A percentile compares a stretch with the other conserved stretches of the same genome.
These are phyloP conservation scores for Melanaphis sacchari DNA, from an alignment of 1,140 invertebrate species.

Conservation along the genomic window DNA sequence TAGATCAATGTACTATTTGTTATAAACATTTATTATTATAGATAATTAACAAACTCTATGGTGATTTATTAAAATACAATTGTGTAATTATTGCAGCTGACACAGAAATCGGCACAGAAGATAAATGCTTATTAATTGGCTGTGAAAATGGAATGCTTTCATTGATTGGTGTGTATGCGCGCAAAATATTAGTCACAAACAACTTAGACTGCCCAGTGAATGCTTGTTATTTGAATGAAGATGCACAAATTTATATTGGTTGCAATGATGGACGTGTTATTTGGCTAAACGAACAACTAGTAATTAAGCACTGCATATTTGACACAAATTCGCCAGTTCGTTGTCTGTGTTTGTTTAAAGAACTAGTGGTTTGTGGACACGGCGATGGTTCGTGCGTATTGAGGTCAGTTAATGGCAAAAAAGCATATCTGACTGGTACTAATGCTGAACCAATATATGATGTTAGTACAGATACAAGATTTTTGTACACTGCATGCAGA, in stretches of 20 bases:
- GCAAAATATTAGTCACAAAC: conserved; percentile 65
- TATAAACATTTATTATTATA: no score
- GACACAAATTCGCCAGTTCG: conserved; percentile 63
- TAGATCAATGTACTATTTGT: no score
- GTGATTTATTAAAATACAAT: not conserved
- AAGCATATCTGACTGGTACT: conserved; percentile 71
- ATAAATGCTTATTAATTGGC: conserved; percentile 71
- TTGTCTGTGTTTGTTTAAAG: conserved; percentile 42
- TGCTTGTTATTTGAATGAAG: conserved; percentile 64
- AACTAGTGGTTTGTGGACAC: conserved; percentile 62
- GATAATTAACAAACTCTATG: not conserved
- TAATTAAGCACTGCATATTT: conserved; percentile 61
- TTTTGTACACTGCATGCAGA: conserved; percentile 68
- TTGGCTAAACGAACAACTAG: conserved; percentile 63
- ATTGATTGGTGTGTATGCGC: conserved; percentile 68
- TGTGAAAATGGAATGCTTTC: conserved; percentile 72
- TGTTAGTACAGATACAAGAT: conserved; percentile 66
- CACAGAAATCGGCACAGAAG: conserved; percentile 71
- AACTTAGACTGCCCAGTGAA: conserved; percentile 67
- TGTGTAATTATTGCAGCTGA: conserved; percentile 64
- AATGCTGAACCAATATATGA: conserved; percentile 74
- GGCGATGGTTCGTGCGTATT: conserved; percentile 71
- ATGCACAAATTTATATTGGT: conserved; percentile 65
- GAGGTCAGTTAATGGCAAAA: conserved; percentile 63
- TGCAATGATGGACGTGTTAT: conserved; percentile 67